phyloP scores from a whole-genome alignment of 2,888 invertebrate species.

The Nemotelus pantherinus region DNA sequence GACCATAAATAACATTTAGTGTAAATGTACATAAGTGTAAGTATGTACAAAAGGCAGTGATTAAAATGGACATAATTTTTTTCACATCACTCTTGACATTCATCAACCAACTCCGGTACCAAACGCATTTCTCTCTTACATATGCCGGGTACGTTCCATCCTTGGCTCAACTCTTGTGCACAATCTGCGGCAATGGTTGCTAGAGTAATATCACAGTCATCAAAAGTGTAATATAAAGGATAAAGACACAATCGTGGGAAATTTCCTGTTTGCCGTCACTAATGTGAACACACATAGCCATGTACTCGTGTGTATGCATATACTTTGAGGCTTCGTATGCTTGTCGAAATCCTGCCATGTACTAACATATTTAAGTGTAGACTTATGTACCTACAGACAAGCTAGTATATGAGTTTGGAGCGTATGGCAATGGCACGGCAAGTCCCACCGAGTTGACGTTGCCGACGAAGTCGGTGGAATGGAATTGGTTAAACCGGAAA shows the following conservation, averaged over 20 bases:
- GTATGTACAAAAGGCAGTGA: background rate
- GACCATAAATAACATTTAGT: background rate
- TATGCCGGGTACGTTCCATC: no score
- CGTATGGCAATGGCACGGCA: background rate
- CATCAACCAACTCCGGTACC: no score
- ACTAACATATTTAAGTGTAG: background rate
- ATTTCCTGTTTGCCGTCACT: slow-evolving; percentile 32
- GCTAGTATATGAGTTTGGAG: no score
- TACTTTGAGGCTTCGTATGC: background rate
- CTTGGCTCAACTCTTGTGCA: no score
- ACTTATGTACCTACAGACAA: background rate
- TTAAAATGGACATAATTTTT: background rate
- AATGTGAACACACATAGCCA: slow-evolving; percentile 14
- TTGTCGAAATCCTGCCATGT: background rate
- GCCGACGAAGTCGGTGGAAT: no score
- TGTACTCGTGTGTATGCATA: background rate
- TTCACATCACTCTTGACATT: background rate
- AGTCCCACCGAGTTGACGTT: no score
- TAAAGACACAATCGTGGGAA: slow-evolving; percentile 39
- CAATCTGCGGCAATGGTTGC: background rate
- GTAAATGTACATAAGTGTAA: background rate
- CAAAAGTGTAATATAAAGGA: slow-evolving; percentile 3
- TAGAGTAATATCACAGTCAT: slow-evolving; percentile 4
- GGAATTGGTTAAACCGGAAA: slow-evolving; percentile 3
- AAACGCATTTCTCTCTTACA: no score